phyloP scores from a whole-genome alignment of 2,797 vertebrate genomes.

The Pseudocheirus occidentalis region DNA sequence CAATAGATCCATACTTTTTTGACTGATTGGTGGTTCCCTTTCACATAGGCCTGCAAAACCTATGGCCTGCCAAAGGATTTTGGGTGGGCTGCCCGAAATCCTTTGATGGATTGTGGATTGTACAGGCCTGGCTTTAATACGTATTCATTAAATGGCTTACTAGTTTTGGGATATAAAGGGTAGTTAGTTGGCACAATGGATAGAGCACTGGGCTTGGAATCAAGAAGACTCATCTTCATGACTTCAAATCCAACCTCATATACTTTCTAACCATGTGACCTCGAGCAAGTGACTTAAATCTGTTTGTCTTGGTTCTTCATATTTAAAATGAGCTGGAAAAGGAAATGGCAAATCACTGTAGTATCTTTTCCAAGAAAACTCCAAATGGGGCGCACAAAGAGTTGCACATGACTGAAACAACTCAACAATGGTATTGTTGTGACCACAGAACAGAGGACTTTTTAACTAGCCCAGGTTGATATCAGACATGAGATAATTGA shows the following conservation, averaged over 20 bases:
- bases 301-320: not conserved
- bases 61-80: too few relatives aligned
- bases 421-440: not conserved
- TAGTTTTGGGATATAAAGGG: not conserved
- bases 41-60: not conserved
- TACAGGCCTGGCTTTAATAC: not conserved
- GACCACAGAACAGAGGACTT: not conserved
- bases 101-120: too few relatives aligned
- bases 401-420: not conserved
- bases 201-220: not conserved
- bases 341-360: not conserved
- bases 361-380: not conserved
- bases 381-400: not conserved
- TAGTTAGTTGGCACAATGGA: not conserved
- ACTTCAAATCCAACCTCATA: not conserved
- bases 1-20: not conserved
- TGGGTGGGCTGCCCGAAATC: too few relatives aligned
- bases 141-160: not conserved
- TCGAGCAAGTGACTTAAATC: not conserved
- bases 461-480: not conserved
- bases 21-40: not conserved
- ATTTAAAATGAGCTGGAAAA: not conserved
- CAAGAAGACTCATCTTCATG: not conserved
- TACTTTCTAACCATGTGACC: not conserved
- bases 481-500: not conserved